These are phyloP conservation scores for Ormyrus labotus DNA, from an alignment of 2,888 invertebrate genomes.

Conservation along the genomic window DNA sequence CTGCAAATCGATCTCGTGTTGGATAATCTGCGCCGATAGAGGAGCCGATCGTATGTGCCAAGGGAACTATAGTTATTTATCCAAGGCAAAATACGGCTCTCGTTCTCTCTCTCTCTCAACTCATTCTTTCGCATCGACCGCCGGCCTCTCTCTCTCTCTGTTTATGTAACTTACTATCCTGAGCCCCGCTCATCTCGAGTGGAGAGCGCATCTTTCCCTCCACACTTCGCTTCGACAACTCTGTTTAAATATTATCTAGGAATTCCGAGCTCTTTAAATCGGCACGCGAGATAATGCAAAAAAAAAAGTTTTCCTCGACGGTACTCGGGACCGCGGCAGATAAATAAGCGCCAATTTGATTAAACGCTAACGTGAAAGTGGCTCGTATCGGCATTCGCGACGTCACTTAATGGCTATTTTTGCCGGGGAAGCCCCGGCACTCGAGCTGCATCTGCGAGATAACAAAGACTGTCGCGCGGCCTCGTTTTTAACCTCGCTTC, in stretches of 20 bases:
- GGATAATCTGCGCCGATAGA: conserved; percentile 21
- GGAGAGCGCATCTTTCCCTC: background rate
- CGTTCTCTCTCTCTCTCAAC: too few species aligned
- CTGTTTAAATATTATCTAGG: background rate
- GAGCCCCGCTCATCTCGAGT: conserved; percentile 6
- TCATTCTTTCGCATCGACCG: background rate
- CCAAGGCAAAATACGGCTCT: conserved; percentile 28
- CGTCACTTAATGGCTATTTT: conserved; percentile 1
- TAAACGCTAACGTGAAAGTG: conserved; percentile 18
- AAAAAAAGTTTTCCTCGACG: background rate
- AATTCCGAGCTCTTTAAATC: background rate
- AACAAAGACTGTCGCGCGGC: background rate
- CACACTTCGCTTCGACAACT: too few species aligned
- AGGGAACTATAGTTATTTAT: conserved; percentile 38
- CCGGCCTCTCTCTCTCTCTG: background rate
- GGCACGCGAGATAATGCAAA: conserved; percentile 5
- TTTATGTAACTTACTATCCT: conserved; percentile 27
- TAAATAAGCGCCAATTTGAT: conserved; percentile 14
- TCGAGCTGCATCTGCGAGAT: conserved; percentile 2
- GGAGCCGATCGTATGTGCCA: background rate
- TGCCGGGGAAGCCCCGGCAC: background rate
- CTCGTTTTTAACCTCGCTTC: background rate
- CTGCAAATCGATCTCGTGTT: conserved; percentile 36
- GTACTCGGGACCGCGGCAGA: background rate
- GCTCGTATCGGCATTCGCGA: conserved; percentile 6